Evolutionary conservation across 2,888 invertebrate species (phyloP), one percentile per base, ranked within the genome.

Genomic region (Spilosoma lubricipeda): DNA sequence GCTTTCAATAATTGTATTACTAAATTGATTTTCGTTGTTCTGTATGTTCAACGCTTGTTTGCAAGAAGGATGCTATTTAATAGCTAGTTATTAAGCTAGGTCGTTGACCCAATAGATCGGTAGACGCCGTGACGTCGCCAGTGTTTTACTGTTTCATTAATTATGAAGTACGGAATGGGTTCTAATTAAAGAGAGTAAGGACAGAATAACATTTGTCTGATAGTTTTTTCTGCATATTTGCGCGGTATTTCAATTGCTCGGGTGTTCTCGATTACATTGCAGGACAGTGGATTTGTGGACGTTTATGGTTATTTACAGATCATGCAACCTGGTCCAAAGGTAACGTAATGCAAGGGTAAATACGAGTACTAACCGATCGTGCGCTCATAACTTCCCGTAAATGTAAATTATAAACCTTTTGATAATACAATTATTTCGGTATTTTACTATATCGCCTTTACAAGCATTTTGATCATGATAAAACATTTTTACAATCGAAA

Each of bases 41-140:
- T 70, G 9, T 63, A 63, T 27, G 63, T 42, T 30, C 13, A 59
- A 30, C 20, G 70, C 59, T 59, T 59, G 59, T 42, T 59, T 30
- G 42, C 42, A 63, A 23, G 42, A 3, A 30, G 30, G 42, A 42
- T 63, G 63, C 39, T 59, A 67, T 89, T 91, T 91, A 88, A 89
- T 88, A 85, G 84, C 81, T 76, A 84, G 87, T 86, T 87, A 90
- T 90, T 90, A 88, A 77, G 71, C 52, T 69, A 76, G 87, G 82
- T 81, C 86, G 77, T 75, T 83, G 85, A 81, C 82, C 77, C 70
- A 9, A 84, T 84, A 82, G 86, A 88, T 88, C 85, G 86, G 86
- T 86, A 89, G 90, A 89, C 86, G 77, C 65, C 59, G 71, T 81
- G 86, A 85, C 86, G 84, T 74, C 82, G 81, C 83, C 87, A 85